Base-by-base conservation (phyloP, 2,797 vertebrate species). In the Enteromius afrohamiltoni region DNA sequence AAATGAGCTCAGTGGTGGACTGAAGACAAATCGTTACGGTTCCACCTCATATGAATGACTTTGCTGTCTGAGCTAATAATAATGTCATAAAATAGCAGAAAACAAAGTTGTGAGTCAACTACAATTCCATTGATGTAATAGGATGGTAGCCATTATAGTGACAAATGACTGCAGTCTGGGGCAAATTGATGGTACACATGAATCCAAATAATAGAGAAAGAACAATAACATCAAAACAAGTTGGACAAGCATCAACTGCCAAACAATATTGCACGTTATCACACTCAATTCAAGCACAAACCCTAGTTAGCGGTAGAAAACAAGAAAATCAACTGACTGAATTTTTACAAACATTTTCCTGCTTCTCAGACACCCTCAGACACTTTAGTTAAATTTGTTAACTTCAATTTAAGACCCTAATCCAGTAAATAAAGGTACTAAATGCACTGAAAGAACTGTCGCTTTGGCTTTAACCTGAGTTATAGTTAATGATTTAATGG, bases 1-100 rank as follows among this genome's bases (percentile, higher is more conserved):
- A 82, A 88, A 84, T 21, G 26, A 40, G 23, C 13, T 77, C 55
- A 71, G 55, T 70, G n/a, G 49, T 85, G 79, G 40, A 70, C 55
- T 31, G 10, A 17, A 82, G 60, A 51, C 10, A 4, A 81, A 77
- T 37, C 29, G 58, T 26, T 77, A 58, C 8, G 8, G 34, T 76
- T 83, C 49, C 23, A 70, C 26, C 60, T 68, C 23, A 51, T 42
- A 76, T 53, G 73, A 68, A 83, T 37, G 64, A 83, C 82, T 75
- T 68, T 11, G 29, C 40, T 70, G 65, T 70, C 51, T 69, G 75
- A 77, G 82, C 69, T 79, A 77, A 74, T 80, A 73, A 83, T 47
- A 53, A 81, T 75, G 64, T 23, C 60, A 78, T 70, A 62, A 77
- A 83, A 69, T 26, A 70, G 26, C 40, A 70, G 26, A 68, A 83